A percentile compares a stretch with the other conserved stretches of the same genome.
These are phyloP conservation scores for Ramphastos sulfuratus DNA, from an alignment of 2,113 vertebrate species.

Conservation along the genomic window DNA sequence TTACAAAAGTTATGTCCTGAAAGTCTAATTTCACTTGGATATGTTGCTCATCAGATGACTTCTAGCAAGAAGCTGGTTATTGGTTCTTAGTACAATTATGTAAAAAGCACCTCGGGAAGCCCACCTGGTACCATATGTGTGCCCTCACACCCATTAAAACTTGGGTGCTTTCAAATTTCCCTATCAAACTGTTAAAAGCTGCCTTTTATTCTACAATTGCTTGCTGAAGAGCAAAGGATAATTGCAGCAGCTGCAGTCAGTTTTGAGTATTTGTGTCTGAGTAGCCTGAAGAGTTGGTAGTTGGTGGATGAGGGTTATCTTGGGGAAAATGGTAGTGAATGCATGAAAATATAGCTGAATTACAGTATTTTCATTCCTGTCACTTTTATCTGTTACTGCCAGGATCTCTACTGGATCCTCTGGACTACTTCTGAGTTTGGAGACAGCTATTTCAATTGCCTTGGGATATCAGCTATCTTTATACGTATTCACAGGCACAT, in stretches of 20 bases:
- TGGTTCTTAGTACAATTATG: neutral
- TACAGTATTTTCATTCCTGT: neutral
- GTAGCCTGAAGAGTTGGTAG: neutral
- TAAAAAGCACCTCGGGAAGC: neutral
- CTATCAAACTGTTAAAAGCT: neutral
- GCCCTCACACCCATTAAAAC: neutral
- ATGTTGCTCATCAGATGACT: neutral
- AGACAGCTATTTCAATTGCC: constrained; percentile 8
- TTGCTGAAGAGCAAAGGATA: neutral
- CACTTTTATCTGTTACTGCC: neutral
- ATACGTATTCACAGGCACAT: neutral
- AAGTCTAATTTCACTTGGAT: neutral
- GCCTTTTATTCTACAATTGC: neutral
- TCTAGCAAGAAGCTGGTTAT: neutral
- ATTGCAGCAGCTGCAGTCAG: neutral
- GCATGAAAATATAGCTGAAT: neutral
- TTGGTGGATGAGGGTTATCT: neutral
- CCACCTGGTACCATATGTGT: neutral
- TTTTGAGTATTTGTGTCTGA: neutral
- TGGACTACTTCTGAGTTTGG: neutral
- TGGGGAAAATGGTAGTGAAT: neutral
- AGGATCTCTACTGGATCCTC: neutral
- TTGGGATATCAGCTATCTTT: constrained; percentile 8
- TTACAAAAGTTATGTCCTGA: neutral
- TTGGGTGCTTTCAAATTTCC: neutral